These are phyloP conservation scores for Hydractinia echinata DNA, from an alignment of 30 jellyfish, hydroid and myxozoan species.

Conservation along the genomic window DNA sequence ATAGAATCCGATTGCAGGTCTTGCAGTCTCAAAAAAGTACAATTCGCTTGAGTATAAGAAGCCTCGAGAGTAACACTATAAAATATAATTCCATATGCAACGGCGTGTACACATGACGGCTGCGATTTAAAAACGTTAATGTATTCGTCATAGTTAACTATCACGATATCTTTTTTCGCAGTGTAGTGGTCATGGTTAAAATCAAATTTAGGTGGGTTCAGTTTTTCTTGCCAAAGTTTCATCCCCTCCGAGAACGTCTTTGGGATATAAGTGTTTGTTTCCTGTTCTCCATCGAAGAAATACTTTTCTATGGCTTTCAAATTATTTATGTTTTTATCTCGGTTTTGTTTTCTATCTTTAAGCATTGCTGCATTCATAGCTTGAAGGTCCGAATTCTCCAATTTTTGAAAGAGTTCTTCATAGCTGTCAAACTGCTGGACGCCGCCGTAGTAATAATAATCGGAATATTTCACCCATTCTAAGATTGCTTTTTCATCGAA, in stretches of 20 bases:
- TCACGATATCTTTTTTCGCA: background rate
- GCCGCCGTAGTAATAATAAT: background rate
- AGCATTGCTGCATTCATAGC: background rate
- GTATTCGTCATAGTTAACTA: too few relatives aligned
- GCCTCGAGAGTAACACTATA: too few relatives aligned
- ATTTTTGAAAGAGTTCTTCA: background rate
- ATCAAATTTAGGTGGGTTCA: background rate
- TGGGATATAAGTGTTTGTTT: background rate
- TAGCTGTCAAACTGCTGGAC: too few relatives aligned
- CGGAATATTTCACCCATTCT: constrained; percentile 1
- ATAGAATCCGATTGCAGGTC: too few relatives aligned
- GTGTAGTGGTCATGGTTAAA: background rate
- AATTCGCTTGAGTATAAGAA: too few relatives aligned
- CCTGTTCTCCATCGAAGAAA: background rate
- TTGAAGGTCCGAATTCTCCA: too few relatives aligned
- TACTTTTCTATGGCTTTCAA: constrained; percentile 8
- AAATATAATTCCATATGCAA: too few relatives aligned
- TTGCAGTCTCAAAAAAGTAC: too few relatives aligned
- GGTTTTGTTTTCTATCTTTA: background rate
- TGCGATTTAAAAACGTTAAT: too few relatives aligned
- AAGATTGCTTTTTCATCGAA: background rate
- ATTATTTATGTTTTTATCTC: background rate
- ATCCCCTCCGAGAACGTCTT: background rate
- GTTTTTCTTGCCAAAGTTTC: background rate
- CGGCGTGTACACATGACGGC: too few relatives aligned